Conservation (phyloP, 2,113 vertebrate genomes). For the Otolemur garnettii region DNA sequence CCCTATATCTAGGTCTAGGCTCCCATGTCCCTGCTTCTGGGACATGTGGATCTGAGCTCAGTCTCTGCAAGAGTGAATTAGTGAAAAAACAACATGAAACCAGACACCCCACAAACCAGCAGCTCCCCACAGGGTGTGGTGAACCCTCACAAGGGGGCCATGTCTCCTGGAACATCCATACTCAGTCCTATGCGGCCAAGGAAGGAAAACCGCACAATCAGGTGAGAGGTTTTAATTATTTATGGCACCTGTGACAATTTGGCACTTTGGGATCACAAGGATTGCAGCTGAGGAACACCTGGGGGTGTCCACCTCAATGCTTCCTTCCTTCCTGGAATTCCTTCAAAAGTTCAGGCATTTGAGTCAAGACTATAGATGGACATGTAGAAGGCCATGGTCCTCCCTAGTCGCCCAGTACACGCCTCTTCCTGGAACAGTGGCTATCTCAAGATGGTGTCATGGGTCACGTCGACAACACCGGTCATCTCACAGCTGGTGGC, state of each 20-base stretch:
- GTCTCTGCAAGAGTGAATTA: background rate
- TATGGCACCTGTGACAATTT: fast-evolving
- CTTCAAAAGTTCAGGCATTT: fast-evolving
- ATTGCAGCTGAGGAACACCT: fast-evolving
- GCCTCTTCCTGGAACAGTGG: fast-evolving
- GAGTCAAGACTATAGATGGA: fast-evolving
- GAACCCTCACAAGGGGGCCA: background rate
- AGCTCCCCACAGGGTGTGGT: fast-evolving
- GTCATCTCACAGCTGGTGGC: slow-evolving; percentile 90
- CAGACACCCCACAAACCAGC: fast-evolving
- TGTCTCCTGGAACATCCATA: too few relatives aligned
- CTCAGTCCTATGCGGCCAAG: background rate
- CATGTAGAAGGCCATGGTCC: fast-evolving
- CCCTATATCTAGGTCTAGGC: fast-evolving
- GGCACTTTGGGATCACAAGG: background rate
- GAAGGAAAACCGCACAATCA: fast-evolving
- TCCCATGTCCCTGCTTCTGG: too few relatives aligned
- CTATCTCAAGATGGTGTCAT: fast-evolving
- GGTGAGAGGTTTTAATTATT: background rate
- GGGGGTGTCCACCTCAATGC: fast-evolving
- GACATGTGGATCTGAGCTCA: fast-evolving
- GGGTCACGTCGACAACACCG: slow-evolving; percentile 83
- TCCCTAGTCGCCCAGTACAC: fast-evolving
- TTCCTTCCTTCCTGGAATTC: fast-evolving
- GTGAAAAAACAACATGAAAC: fast-evolving